Evolutionary conservation across 2,797 vertebrate genomes (phyloP).

Genomic region (Balearica regulorum): DNA sequence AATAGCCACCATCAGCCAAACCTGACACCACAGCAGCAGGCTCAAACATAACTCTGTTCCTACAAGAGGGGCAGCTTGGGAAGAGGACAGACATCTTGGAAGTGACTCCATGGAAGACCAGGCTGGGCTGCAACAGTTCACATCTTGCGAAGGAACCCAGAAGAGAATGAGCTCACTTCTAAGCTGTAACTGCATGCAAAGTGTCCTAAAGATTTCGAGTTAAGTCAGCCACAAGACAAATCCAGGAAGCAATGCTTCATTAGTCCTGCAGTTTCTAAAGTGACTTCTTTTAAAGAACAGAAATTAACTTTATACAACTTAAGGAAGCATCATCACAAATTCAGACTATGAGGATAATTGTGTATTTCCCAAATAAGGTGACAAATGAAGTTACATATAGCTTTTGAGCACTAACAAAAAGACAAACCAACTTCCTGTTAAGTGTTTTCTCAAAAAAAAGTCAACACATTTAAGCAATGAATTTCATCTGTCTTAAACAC

Average conservation of each 20-base stretch:
- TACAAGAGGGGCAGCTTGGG: background rate
- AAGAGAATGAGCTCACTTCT: background rate
- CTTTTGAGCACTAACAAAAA: background rate
- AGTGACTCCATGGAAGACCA: background rate
- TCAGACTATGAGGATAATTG: background rate
- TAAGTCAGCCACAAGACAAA: background rate
- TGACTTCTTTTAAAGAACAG: background rate
- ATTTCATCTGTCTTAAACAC: background rate
- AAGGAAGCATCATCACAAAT: background rate
- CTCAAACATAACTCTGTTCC: background rate
- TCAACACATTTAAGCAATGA: background rate
- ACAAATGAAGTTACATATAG: background rate
- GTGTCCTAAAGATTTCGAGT: background rate
- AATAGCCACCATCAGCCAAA: background rate
- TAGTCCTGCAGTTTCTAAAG: background rate
- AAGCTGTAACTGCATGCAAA: background rate
- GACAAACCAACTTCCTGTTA: background rate
- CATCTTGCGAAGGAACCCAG: background rate
- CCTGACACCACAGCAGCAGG: background rate
- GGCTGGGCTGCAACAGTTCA: background rate
- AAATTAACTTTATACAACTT: background rate
- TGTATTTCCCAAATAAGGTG: background rate
- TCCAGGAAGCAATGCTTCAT: conserved; percentile 1
- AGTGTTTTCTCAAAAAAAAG: background rate
- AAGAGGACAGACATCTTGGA: background rate